Base-by-base conservation (phyloP, 2,888 invertebrate species). In the Silvanus unidentatus region DNA sequence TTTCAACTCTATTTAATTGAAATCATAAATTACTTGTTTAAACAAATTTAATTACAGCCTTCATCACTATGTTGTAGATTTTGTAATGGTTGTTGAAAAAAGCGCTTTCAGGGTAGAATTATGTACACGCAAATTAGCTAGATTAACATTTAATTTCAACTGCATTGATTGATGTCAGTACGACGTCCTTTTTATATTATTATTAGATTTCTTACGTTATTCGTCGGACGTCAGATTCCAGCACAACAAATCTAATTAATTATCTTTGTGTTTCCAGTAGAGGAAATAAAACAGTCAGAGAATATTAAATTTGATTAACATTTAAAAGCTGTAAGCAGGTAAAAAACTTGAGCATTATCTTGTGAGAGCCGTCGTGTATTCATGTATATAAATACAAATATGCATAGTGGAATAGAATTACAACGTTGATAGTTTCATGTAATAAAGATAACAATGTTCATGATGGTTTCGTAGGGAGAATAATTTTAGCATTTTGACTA, bases 401-500 rank as follows among this genome's bases (percentile, higher is more conserved):
- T 22, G 22, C 4, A 22, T 22, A 3, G 22, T 22, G 8, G 22
- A 32, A n/a, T 32, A 32, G n/a, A 32, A 32, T 12, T 32, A 32
- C 32, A n/a, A 32, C n/a, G 32, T 32, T 11, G 32, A 12, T 32
- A 32, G 11, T 32, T 42, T 43, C 34, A 42, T 38, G 46, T 42
- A 43, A 50, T 50, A 50, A 50, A 50, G 42, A 45, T 47, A 48
- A 45, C 50, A 50, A 44, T 45, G 43, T 50, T 48, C 47, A 22
- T 22, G 22, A 47, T 39, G 42, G 45, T 34, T 40, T 43, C 45
- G 46, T 39, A 44, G 45, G 43, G 42, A 48, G 48, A 50, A 50
- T 50, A 50, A 50, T 50, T 50, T 48, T 42, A 37, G 34, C 48
- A 44, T 50, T 50, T 50, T 50, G 45, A 44, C 50, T 48, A 45